These are phyloP conservation scores for Todiramphus saurophagus DNA, from an alignment of 2,113 vertebrate species.

Conservation along the genomic window DNA sequence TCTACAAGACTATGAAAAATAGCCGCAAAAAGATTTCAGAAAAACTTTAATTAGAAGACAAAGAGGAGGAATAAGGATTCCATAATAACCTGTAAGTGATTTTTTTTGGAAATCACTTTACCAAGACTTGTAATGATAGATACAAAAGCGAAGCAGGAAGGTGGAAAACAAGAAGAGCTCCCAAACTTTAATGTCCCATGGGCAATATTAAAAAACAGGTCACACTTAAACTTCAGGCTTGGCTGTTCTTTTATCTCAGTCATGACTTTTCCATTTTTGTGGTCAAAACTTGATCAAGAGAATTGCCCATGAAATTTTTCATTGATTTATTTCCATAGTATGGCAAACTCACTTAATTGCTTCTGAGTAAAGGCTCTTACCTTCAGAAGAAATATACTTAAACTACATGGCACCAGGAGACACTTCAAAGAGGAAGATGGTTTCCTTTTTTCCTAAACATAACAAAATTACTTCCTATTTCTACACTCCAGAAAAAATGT, in stretches of 20 bases:
- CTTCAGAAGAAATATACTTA: not conserved
- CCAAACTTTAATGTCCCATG: not conserved
- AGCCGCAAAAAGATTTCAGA: not conserved
- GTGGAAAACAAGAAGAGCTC: not conserved
- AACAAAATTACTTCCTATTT: not conserved
- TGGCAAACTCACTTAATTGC: not conserved
- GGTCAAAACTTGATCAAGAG: not conserved
- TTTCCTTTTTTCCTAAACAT: not conserved
- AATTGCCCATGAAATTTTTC: accelerated
- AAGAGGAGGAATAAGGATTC: not conserved
- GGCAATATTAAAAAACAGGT: not conserved
- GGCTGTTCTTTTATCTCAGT: not conserved
- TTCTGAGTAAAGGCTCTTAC: not conserved
- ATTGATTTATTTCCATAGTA: not conserved
- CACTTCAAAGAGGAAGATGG: not conserved
- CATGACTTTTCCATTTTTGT: not conserved
- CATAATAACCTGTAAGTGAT: not conserved
- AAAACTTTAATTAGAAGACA: not conserved
- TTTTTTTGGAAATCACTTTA: not conserved
- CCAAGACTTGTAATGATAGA: not conserved
- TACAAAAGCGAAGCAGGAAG: not conserved
- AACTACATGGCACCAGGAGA: not conserved
- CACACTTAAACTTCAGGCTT: not conserved
- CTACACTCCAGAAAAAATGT: not conserved
- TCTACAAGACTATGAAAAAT: not conserved